Evolutionary conservation across 2,113 vertebrate species (phyloP).

Genomic region (Chauna torquata): DNA sequence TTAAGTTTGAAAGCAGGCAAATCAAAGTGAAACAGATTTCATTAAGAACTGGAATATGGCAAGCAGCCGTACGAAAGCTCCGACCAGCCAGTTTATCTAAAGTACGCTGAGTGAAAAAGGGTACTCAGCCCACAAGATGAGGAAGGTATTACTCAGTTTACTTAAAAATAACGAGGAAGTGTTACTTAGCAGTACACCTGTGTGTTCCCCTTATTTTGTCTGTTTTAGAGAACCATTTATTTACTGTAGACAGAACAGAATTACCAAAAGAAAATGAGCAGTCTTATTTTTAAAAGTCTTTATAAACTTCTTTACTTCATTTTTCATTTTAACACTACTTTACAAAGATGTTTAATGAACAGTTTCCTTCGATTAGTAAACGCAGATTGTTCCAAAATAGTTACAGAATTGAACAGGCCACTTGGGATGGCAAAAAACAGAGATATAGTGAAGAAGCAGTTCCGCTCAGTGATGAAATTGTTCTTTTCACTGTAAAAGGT

Average conservation of each 20-base stretch:
- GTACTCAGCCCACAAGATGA: neutral
- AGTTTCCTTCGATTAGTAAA: conserved; percentile 7
- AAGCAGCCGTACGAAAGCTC: neutral
- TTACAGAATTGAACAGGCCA: conserved; percentile 55
- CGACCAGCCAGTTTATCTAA: neutral
- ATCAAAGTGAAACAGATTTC: neutral
- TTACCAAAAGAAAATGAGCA: neutral
- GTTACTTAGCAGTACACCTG: neutral
- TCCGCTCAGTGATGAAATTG: conserved; percentile 57
- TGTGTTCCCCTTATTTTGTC: neutral
- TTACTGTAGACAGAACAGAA: neutral
- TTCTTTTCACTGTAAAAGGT: conserved; percentile 65
- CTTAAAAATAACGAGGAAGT: neutral
- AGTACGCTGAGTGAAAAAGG: neutral
- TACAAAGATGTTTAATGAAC: conserved; percentile 23
- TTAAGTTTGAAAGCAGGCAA: neutral
- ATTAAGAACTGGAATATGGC: neutral
- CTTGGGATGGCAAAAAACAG: conserved; percentile 11
- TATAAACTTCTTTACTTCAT: neutral
- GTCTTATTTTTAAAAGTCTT: neutral
- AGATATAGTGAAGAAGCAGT: conserved; percentile 41
- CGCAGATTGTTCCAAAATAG: conserved; percentile 57
- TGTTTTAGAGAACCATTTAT: neutral
- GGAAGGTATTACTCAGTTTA: neutral
- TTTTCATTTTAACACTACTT: neutral